Conservation (phyloP, 2,888 invertebrate species). For the Campoplex nolae region DNA sequence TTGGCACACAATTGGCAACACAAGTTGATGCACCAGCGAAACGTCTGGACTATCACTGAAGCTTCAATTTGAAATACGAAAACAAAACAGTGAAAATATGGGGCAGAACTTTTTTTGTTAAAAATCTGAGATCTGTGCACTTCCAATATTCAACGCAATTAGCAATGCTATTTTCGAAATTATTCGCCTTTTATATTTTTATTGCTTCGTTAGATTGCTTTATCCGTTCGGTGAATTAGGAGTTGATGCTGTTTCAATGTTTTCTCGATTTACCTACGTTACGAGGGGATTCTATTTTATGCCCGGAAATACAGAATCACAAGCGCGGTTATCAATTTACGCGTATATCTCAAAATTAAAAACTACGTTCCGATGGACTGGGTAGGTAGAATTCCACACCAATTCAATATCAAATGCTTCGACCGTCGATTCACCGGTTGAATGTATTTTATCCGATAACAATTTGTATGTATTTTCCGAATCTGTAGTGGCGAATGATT, state of each 20-base stretch:
- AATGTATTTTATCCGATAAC: conserved; percentile 49
- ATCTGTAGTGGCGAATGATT: conserved; percentile 36
- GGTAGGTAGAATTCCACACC: conserved; percentile 15
- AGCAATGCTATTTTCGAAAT: not conserved
- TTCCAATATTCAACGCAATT: not conserved
- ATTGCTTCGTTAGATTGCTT: not conserved
- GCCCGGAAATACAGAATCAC: not conserved
- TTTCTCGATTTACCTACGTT: not conserved
- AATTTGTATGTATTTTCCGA: conserved; percentile 39
- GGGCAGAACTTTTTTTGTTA: not conserved
- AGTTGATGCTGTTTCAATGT: too few species aligned
- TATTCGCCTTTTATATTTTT: not conserved
- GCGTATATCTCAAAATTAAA: conserved; percentile 37
- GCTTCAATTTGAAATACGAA: not conserved
- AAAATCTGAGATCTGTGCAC: not conserved
- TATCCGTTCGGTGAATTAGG: not conserved
- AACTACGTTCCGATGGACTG: conserved; percentile 3
- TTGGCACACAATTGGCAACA: too few species aligned
- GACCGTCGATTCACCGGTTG: conserved; percentile 14
- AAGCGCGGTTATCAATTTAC: conserved; percentile 48
- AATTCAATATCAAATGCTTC: conserved; percentile 47
- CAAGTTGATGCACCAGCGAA: too few species aligned
- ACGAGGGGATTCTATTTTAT: conserved; percentile 9
- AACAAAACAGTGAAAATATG: not conserved
- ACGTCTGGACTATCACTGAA: too few species aligned